Evolutionary conservation across 2,797 vertebrate genomes (phyloP).

Genomic region (Lepilemur septentrionalis): DNA sequence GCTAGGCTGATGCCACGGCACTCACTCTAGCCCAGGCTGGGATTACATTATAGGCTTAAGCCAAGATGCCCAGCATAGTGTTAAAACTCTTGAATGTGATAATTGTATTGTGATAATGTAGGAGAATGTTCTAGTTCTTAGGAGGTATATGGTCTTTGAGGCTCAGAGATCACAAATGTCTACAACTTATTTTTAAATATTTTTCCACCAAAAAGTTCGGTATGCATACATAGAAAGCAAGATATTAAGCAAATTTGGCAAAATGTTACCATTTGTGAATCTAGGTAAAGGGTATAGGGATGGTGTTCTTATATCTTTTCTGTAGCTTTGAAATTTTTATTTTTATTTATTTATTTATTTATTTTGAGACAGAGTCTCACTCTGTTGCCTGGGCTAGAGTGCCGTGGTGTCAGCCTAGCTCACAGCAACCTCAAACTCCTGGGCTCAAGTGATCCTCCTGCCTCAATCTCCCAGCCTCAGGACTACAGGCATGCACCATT

Average conservation of each 20-base stretch:
- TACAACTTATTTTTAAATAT: background rate
- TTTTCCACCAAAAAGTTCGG: background rate
- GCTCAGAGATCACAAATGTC: background rate
- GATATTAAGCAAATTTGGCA: background rate
- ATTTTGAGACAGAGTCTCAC: too few species aligned
- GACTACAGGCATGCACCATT: too few species aligned
- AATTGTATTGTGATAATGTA: background rate
- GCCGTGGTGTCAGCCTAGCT: too few species aligned
- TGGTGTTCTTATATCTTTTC: constrained; percentile 21
- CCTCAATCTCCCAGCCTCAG: too few species aligned
- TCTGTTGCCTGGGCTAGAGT: too few species aligned
- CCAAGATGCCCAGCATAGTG: background rate
- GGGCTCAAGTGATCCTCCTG: too few species aligned
- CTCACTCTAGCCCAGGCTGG: too few species aligned
- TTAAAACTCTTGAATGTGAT: background rate
- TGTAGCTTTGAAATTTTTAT: background rate
- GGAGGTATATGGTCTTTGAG: background rate
- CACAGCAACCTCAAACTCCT: too few species aligned
- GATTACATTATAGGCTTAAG: too few species aligned
- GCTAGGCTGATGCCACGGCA: too few species aligned
- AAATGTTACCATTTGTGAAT: constrained; percentile 21
- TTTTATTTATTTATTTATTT: too few species aligned
- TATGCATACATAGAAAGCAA: background rate
- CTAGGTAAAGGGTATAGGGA: background rate
- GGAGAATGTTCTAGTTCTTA: background rate